A percentile compares a stretch with the other conserved stretches of the same genome.
Evolutionary conservation across 2,888 invertebrate species (phyloP).

Genomic region (Lepidochrysops patricia): DNA sequence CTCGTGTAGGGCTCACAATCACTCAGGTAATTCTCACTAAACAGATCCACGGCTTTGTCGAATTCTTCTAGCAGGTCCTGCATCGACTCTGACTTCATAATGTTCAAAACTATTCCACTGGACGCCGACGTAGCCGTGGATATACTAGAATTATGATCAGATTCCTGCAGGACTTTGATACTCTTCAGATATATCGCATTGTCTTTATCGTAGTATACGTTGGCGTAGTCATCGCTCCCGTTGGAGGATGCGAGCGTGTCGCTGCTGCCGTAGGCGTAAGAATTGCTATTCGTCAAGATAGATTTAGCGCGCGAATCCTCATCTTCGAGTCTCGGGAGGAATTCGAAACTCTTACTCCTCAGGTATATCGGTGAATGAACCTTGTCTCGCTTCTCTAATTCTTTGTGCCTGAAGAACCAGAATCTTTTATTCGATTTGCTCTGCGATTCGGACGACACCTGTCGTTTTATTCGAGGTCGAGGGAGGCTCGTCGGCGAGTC

Average conservation of each 20-base stretch:
- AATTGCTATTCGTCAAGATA: slow-evolving; percentile 37
- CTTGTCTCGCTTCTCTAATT: slow-evolving; percentile 37
- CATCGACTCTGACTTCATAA: slow-evolving; percentile 52
- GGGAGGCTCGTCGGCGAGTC: slow-evolving; percentile 17
- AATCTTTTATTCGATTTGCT: slow-evolving; percentile 52
- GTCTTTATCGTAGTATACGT: slow-evolving; percentile 53
- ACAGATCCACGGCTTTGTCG: slow-evolving; percentile 58
- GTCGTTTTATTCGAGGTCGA: slow-evolving; percentile 19
- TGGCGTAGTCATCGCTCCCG: slow-evolving; percentile 54
- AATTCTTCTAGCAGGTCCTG: slow-evolving; percentile 56
- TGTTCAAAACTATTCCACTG: slow-evolving; percentile 44
- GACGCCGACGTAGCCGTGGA: slow-evolving; percentile 53
- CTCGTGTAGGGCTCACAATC: slow-evolving; percentile 63
- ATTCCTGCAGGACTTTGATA: slow-evolving; percentile 49
- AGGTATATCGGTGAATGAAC: slow-evolving; percentile 42
- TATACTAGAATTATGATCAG: slow-evolving; percentile 43
- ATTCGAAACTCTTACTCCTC: slow-evolving; percentile 66
- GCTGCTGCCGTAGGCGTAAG: slow-evolving; percentile 47
- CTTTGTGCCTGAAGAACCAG: slow-evolving; percentile 60
- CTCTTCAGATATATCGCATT: slow-evolving; percentile 53
- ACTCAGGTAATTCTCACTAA: slow-evolving; percentile 60
- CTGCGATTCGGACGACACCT: slow-evolving; percentile 25
- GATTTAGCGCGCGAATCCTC: slow-evolving; percentile 35
- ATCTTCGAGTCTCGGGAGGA: slow-evolving; percentile 50
- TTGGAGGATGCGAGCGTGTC: slow-evolving; percentile 55